Base-by-base conservation (phyloP, 2,113 vertebrate genomes). In the Hypomesus transpacificus region DNA sequence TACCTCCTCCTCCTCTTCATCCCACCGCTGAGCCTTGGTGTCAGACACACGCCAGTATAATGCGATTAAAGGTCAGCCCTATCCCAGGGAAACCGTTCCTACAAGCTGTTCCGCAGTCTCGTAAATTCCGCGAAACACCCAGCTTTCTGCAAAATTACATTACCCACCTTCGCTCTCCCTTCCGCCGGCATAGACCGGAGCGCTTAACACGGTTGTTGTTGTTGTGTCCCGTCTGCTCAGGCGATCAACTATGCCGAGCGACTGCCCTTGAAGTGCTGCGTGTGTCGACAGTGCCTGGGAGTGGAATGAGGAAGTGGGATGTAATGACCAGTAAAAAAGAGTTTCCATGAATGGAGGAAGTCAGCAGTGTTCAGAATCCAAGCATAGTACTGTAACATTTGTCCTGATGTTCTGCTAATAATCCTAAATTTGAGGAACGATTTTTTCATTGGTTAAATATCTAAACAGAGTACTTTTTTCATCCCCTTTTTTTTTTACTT, bases 11-110 rank as follows among this genome's bases (percentile, higher is more conserved):
- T 46, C 39, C 39, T 46, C 39, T 46, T 46, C 39, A 46, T 46
- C 62, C 68, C 65, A 60, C 71, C 28, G 39, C 66, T n/a, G 69
- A 31, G 57, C 26, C 22, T 1, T 18, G 2, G 14, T 65, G 34
- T 6, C 34, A 60, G 20, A 21, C 68, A 68, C 62, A 46, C 71
- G 66, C 21, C 21, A 51, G 62, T 14, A 28, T 67, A 21, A 77
- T 51, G 67, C 61, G 70, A 73, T 77, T 65, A 77, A 73, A 77
- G 70, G 59, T 64, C 34, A 68, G 60, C 52, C 69, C 65, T 56
- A 60, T 66, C 72, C 63, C 24, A 20, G 34, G 21, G 66, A 63
- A 68, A 68, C 39, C n/a, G 52, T 51, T 34, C 39, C 54, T 65
- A 31, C 34, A 62, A 52, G 66, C 52, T 60, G 34, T 73, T 75